These are phyloP conservation scores for Pteria penguin DNA, from an alignment of 2,888 invertebrate genomes.

Conservation along the genomic window DNA sequence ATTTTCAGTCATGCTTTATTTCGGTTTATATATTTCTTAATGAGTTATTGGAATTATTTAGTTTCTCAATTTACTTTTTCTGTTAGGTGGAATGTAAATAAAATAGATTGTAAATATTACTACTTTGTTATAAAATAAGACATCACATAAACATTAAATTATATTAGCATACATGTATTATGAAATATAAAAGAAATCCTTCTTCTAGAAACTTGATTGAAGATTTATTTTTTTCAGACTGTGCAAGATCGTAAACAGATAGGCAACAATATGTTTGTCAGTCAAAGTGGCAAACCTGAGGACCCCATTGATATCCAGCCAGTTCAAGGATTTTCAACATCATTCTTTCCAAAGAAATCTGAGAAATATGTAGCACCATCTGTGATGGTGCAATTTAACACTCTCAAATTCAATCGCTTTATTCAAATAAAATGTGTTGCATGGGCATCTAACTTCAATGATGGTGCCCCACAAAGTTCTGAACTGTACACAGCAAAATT, in stretches of 20 bases:
- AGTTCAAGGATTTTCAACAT: constrained; percentile 50
- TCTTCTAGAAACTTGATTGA: no score
- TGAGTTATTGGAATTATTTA: no score
- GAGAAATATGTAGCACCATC: constrained; percentile 51
- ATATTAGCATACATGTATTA: no score
- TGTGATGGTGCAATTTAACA: constrained; percentile 62
- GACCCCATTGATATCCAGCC: constrained; percentile 48
- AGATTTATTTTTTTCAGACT: constrained; percentile 44
- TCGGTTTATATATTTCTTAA: no score
- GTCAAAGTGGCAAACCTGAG: constrained; percentile 5
- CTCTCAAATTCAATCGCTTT: constrained; percentile 36
- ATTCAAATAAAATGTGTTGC: constrained; percentile 57
- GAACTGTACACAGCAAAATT: constrained; percentile 53
- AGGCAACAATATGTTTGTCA: constrained; percentile 7
- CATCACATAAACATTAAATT: no score
- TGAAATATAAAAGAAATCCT: no score
- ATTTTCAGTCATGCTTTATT: no score
- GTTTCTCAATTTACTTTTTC: no score
- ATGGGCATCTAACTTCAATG: constrained; percentile 58
- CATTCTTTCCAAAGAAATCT: constrained; percentile 45
- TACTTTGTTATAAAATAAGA: no score
- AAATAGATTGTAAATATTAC: no score
- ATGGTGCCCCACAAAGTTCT: constrained; percentile 47
- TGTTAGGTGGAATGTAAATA: no score
- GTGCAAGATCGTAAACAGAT: constrained; percentile 37